A percentile compares a stretch with the other conserved stretches of the same genome.
Conservation (phyloP, 1,140 invertebrate species). For the Drosophila mojavensis region DNA sequence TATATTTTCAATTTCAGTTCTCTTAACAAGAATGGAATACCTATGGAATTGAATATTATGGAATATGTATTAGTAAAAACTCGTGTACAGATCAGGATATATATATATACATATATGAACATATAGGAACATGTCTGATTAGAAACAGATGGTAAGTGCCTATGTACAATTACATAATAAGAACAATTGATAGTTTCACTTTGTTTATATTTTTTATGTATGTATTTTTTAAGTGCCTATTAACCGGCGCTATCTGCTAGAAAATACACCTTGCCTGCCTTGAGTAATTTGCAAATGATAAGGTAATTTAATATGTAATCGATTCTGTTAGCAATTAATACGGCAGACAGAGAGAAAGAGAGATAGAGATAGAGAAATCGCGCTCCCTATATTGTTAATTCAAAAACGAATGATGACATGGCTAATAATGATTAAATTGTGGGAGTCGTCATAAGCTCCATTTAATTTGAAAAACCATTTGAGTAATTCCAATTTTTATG, state of each 20-base stretch:
- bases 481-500: neutral
- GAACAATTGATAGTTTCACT: neutral
- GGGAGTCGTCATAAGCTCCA: neutral
- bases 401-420: conserved; percentile 28
- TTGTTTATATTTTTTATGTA: neutral
- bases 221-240: conserved; percentile 3
- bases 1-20: no score
- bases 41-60: no score
- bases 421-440: conserved; percentile 11
- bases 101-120: neutral
- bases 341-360: neutral
- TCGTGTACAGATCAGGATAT: neutral
- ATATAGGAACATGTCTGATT: neutral
- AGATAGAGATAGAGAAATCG: no score
- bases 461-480: neutral
- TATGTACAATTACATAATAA: conserved; percentile 6
- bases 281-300: conserved; percentile 6
- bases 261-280: neutral
- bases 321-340: neutral
- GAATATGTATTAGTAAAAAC: no score
- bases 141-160: neutral
- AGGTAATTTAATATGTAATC: conserved; percentile 12
- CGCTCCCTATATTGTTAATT: conserved; percentile 2
- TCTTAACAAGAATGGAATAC: no score
- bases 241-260: neutral